phyloP scores from a whole-genome alignment of 2,113 vertebrate genomes.

The Apistogramma diplotaenia region DNA sequence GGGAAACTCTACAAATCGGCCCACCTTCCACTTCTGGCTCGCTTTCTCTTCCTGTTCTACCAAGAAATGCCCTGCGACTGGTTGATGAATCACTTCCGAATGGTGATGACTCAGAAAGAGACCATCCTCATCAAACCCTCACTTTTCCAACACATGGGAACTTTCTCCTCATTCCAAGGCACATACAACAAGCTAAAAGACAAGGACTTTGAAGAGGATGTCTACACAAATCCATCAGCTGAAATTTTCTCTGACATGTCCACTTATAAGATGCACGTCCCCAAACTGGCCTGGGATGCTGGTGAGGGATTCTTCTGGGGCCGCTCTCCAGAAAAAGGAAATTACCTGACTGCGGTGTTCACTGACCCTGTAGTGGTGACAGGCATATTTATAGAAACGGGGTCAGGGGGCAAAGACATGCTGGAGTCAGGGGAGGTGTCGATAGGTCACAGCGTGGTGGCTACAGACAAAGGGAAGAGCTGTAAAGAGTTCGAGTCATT shows the following conservation, averaged over 20 bases:
- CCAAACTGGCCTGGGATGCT: slow-evolving; percentile 76
- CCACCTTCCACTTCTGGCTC: slow-evolving; percentile 78
- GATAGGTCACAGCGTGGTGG: slow-evolving; percentile 56
- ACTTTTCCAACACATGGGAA: slow-evolving; percentile 82
- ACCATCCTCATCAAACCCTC: slow-evolving; percentile 81
- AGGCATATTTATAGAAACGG: slow-evolving; percentile 74
- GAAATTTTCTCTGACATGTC: slow-evolving; percentile 76
- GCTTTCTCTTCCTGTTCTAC: slow-evolving; percentile 87
- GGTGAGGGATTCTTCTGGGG: slow-evolving; percentile 77
- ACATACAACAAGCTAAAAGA: slow-evolving; percentile 79
- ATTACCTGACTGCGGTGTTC: slow-evolving; percentile 75
- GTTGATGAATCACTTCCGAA: slow-evolving; percentile 81
- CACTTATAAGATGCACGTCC: slow-evolving; percentile 27
- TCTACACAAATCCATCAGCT: slow-evolving; percentile 76
- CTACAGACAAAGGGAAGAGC: background rate
- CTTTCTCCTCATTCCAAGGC: slow-evolving; percentile 79
- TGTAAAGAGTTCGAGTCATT: slow-evolving; percentile 73
- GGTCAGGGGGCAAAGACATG: slow-evolving; percentile 62
- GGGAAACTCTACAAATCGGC: slow-evolving; percentile 84
- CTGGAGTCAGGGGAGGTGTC: slow-evolving; percentile 75
- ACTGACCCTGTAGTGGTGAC: slow-evolving; percentile 55
- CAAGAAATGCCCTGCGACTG: slow-evolving; percentile 86
- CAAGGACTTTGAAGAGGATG: slow-evolving; percentile 63
- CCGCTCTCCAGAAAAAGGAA: slow-evolving; percentile 69
- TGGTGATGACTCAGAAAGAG: slow-evolving; percentile 78